phyloP scores from a whole-genome alignment of 2,113 vertebrate genomes.

The Sialia sialis region DNA sequence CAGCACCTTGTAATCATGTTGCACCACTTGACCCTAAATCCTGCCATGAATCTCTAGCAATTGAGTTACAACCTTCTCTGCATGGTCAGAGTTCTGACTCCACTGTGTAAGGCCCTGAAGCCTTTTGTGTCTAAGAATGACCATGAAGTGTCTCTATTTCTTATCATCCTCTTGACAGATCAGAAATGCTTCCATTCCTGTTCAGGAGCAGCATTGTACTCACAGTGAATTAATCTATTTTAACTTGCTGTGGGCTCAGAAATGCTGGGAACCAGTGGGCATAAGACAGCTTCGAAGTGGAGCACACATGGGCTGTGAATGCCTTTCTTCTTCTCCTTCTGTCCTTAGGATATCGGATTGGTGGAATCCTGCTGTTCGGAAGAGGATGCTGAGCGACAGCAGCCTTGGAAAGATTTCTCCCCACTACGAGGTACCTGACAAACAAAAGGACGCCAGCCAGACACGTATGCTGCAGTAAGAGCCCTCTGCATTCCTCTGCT shows the following conservation, averaged over 20 bases:
- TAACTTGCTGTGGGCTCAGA: not conserved
- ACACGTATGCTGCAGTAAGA: constrained; percentile 76
- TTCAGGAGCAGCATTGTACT: not conserved
- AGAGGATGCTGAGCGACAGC: constrained; percentile 74
- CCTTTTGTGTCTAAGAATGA: not conserved
- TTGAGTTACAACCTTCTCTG: not conserved
- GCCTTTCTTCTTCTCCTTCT: not conserved
- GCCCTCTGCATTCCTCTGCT: constrained; percentile 44
- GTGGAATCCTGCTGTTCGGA: constrained; percentile 72
- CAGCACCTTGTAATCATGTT: not conserved
- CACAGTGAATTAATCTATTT: not conserved
- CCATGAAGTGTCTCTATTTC: not conserved
- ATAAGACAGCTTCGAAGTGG: not conserved
- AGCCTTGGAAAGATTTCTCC: constrained; percentile 68
- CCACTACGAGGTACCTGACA: constrained; percentile 71
- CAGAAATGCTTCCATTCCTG: not conserved
- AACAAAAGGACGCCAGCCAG: constrained; percentile 73
- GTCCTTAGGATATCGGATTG: constrained; percentile 69
- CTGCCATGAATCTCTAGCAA: not conserved
- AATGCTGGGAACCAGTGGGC: not conserved
- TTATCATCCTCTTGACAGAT: not conserved
- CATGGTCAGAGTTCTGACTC: not conserved
- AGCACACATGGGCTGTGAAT: not conserved
- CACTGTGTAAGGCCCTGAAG: not conserved
- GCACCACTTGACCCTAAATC: not conserved